A percentile compares a stretch with the other conserved stretches of the same genome.
Evolutionary conservation across 2,797 vertebrate species (phyloP).

Genomic region (Austrolebias charrua): DNA sequence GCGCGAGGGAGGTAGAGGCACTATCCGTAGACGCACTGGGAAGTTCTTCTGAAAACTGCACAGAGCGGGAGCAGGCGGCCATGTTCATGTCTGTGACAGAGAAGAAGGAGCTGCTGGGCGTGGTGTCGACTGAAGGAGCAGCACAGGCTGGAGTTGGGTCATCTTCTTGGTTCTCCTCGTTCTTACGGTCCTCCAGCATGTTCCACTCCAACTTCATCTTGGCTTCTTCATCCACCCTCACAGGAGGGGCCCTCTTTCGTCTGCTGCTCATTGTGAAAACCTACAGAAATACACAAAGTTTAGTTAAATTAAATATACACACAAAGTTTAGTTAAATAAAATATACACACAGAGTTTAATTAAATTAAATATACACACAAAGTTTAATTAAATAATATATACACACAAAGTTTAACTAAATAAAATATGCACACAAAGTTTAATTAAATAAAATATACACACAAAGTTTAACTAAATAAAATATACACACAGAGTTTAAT

Average conservation of each 20-base stretch:
- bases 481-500: no score
- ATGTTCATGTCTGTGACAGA: constrained; percentile 47
- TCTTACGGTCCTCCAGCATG: constrained; percentile 90
- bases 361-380: no score
- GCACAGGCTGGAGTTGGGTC: constrained; percentile 59
- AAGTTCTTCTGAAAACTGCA: constrained; percentile 56
- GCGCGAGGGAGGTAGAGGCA: constrained; percentile 63
- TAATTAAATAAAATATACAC: no score
- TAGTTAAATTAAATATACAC: no score
- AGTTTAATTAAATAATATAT: no score
- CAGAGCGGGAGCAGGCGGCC: constrained; percentile 40
- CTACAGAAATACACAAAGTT: constrained; percentile 13
- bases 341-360: no score
- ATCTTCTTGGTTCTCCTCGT: constrained; percentile 69
- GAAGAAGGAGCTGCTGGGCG: constrained; percentile 30
- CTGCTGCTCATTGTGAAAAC: constrained; percentile 85
- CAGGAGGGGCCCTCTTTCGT: constrained; percentile 87
- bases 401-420: no score
- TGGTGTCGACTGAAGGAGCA: constrained; percentile 24
- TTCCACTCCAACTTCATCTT: constrained; percentile 90
- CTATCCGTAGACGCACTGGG: constrained; percentile 60
- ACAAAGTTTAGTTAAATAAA: no score
- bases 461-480: no score
- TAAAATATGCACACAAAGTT: no score
- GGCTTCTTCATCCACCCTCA: constrained; percentile 87